phyloP scores from a whole-genome alignment of 2,888 invertebrate species.

The Stenodema calcarata region DNA sequence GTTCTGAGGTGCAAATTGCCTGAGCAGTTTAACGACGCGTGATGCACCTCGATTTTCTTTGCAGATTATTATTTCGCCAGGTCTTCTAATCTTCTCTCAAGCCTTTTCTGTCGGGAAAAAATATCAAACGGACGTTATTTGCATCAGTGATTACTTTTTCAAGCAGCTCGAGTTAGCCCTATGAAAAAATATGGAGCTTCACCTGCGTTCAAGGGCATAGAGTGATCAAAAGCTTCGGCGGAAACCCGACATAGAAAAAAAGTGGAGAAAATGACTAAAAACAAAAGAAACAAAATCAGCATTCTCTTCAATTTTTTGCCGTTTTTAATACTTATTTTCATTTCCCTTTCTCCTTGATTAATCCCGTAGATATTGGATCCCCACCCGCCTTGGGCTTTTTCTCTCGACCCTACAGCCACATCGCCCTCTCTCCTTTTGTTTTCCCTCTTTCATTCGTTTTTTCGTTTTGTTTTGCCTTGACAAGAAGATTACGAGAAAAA shows the following conservation, averaged over 20 bases:
- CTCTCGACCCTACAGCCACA: neutral
- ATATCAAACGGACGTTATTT: neutral
- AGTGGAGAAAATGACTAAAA: neutral
- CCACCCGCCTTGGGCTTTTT: neutral
- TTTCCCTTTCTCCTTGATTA: conserved; percentile 15
- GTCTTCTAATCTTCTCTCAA: neutral
- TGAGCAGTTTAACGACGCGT: too few species aligned
- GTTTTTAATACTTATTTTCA: conserved; percentile 12
- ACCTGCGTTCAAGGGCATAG: neutral
- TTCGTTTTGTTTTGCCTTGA: neutral
- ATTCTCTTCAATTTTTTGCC: neutral
- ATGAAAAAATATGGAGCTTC: neutral
- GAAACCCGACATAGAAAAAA: neutral
- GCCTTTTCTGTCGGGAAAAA: neutral
- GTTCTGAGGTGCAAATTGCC: too few species aligned
- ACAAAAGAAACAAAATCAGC: neutral
- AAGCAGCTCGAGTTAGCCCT: neutral
- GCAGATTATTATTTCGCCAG: too few species aligned
- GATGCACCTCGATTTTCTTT: too few species aligned
- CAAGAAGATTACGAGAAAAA: conserved; percentile 8
- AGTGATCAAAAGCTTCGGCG: neutral
- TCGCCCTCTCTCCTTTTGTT: neutral
- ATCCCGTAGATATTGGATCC: conserved; percentile 2
- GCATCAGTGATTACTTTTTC: neutral
- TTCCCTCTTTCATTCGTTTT: neutral